Evolutionary conservation across 1,140 invertebrate genomes (phyloP).

Genomic region (Callitettix versicolor): DNA sequence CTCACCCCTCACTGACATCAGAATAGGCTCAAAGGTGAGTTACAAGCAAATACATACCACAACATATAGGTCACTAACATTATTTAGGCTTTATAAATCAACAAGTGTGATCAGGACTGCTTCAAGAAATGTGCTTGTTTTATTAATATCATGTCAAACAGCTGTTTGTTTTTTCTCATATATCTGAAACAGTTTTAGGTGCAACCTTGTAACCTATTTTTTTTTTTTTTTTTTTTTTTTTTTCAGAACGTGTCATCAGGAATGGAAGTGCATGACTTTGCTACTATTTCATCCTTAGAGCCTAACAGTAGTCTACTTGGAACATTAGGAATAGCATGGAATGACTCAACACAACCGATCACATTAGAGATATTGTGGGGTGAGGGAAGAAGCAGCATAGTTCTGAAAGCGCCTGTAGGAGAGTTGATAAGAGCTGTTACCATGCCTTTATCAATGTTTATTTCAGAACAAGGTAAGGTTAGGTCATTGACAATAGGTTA

Average conservation of each 20-base stretch:
- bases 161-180: too few relatives aligned
- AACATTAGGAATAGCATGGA: conserved; percentile 83
- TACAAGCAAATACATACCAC: too few relatives aligned
- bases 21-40: conserved; percentile 58
- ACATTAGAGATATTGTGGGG: conserved; percentile 64
- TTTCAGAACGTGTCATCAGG: neutral
- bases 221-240: too few relatives aligned
- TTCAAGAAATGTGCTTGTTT: too few relatives aligned
- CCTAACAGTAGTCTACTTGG: conserved; percentile 43
- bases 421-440: conserved; percentile 78
- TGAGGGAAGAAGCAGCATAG: conserved; percentile 46
- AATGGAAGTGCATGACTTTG: conserved; percentile 75
- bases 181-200: too few relatives aligned
- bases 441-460: conserved; percentile 66
- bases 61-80: too few relatives aligned
- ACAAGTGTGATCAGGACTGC: too few relatives aligned
- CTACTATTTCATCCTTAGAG: conserved; percentile 47
- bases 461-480: conserved; percentile 54
- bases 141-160: too few relatives aligned
- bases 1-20: conserved; percentile 59
- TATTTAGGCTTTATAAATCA: too few relatives aligned
- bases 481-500: neutral
- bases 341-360: conserved; percentile 82
- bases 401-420: conserved; percentile 72
- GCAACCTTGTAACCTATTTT: too few relatives aligned